phyloP scores from a whole-genome alignment of 2,888 invertebrate species.

The Synergus itoensis region DNA sequence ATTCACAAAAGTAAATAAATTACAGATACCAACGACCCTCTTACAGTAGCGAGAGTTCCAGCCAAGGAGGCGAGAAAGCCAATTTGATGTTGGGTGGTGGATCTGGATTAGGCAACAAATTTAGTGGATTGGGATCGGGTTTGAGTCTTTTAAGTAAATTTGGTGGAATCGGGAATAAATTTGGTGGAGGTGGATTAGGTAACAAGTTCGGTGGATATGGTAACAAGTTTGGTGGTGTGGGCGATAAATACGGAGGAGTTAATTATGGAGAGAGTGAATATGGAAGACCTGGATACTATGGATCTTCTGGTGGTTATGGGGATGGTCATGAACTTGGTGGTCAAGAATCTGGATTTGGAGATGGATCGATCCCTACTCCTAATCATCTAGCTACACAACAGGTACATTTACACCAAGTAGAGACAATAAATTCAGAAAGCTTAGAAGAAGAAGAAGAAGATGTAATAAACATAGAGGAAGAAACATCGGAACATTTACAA shows the following conservation, averaged over 20 bases:
- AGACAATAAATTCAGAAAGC: background rate
- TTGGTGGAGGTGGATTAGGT: background rate
- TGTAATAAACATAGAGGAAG: background rate
- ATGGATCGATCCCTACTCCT: background rate
- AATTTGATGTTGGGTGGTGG: slow-evolving; percentile 15
- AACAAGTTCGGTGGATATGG: slow-evolving; percentile 17
- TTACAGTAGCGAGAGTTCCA: background rate
- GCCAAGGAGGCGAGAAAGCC: background rate
- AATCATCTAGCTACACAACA: slow-evolving; percentile 25
- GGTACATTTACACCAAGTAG: background rate
- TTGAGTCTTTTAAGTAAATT: background rate
- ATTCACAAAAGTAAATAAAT: background rate
- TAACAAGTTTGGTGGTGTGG: background rate
- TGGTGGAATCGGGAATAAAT: slow-evolving; percentile 6
- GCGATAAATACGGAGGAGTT: slow-evolving; percentile 12
- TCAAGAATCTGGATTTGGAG: slow-evolving; percentile 16
- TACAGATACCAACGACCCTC: slow-evolving; percentile 12
- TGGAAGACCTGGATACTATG: slow-evolving; percentile 23
- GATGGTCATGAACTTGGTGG: slow-evolving; percentile 8
- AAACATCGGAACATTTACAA: background rate
- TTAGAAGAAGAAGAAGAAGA: background rate
- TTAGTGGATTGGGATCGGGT: background rate
- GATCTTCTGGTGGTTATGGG: background rate
- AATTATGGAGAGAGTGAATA: slow-evolving; percentile 30
- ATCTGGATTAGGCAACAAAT: background rate